Conservation (phyloP, 2,797 vertebrate genomes). For the Rhinatrema bivittatum region DNA sequence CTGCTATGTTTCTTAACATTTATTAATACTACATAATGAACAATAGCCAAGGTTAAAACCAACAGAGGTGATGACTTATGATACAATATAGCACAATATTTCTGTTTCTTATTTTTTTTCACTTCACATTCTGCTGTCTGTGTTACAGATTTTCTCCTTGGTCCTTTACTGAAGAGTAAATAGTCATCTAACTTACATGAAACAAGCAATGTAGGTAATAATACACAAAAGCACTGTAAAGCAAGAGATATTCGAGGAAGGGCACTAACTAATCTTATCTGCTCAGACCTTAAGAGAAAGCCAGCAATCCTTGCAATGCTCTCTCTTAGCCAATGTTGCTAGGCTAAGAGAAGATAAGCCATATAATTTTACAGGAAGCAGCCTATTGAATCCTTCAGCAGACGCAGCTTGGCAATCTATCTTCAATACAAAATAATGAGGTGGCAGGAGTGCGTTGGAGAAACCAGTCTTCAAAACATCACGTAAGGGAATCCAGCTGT, state of each 20-base stretch:
- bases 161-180: neutral
- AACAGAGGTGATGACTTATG: too few relatives aligned
- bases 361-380: conserved; percentile 48
- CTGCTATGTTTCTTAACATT: too few relatives aligned
- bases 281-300: conserved; percentile 21
- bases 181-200: conserved; percentile 1
- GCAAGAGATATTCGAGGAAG: neutral
- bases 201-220: neutral
- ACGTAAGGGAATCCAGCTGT: conserved; percentile 78
- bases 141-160: neutral
- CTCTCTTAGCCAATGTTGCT: conserved; percentile 28
- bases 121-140: too few relatives aligned
- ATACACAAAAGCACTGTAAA: neutral
- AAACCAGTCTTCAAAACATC: conserved; percentile 51
- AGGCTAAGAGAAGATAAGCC: conserved; percentile 40
- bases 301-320: conserved; percentile 17
- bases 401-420: conserved; percentile 44
- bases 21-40: too few relatives aligned
- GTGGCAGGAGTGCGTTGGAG: conserved; percentile 36
- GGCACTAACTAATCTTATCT: conserved; percentile 14
- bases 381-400: conserved; percentile 42
- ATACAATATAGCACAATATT: too few relatives aligned
- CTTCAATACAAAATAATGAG: conserved; percentile 50
- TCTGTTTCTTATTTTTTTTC: too few relatives aligned
- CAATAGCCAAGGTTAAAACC: too few relatives aligned